Percentiles rank a stretch among this genome's conserved stretches.
phyloP scores from a whole-genome alignment of 2,797 vertebrate species.

The Peromyscus eremicus region DNA sequence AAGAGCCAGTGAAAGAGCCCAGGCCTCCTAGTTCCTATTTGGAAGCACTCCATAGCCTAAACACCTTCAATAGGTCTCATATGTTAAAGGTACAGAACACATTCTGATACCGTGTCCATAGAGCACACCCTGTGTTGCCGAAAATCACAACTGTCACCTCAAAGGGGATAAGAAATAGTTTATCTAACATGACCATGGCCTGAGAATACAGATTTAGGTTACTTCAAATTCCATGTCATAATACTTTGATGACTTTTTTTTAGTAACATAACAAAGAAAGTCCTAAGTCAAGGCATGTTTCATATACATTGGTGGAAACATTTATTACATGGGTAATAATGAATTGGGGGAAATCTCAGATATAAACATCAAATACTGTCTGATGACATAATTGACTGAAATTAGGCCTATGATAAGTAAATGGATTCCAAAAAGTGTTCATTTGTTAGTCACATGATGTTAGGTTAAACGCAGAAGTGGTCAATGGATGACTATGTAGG shows the following conservation, averaged over 20 bases:
- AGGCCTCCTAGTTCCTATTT: not conserved
- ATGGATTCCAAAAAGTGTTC: not conserved
- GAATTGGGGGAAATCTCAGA: not conserved
- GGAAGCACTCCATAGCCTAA: too few species aligned
- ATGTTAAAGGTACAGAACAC: not conserved
- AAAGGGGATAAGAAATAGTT: not conserved
- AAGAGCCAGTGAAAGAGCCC: fast-evolving
- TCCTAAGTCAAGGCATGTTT: not conserved
- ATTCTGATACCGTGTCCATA: not conserved
- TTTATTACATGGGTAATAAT: not conserved
- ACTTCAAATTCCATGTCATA: not conserved
- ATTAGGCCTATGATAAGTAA: not conserved
- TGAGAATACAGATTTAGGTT: not conserved
- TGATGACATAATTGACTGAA: not conserved
- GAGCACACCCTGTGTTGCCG: not conserved
- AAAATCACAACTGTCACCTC: not conserved
- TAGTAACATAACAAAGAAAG: not conserved
- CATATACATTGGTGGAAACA: not conserved
- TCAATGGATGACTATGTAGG: not conserved
- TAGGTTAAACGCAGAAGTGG: not conserved
- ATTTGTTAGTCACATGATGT: not conserved
- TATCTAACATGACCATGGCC: not conserved
- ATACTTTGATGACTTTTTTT: not conserved
- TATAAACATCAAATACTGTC: not conserved
- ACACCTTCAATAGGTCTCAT: not conserved